phyloP scores from a whole-genome alignment of 1,140 invertebrate species.

The Polyergus mexicanus region DNA sequence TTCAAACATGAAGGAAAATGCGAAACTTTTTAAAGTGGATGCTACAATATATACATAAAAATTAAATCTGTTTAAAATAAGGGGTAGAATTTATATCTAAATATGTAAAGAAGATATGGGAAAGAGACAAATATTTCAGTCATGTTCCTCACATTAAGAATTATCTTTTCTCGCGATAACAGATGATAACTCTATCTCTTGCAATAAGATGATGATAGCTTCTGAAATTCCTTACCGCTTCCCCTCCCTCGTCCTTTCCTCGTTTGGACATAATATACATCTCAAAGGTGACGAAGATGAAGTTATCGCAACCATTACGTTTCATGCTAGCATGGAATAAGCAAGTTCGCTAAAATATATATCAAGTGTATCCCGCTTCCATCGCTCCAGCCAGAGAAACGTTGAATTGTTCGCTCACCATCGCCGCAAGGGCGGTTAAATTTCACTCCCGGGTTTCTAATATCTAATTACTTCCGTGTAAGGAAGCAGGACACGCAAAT shows the following conservation, averaged over 20 bases:
- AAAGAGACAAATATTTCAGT: too few relatives aligned
- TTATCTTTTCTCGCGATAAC: background rate
- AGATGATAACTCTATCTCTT: background rate
- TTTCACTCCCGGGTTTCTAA: conserved; percentile 45
- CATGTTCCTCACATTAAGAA: background rate
- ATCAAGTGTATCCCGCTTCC: background rate
- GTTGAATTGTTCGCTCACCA: conserved; percentile 3
- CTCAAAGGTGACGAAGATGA: background rate
- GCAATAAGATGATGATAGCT: background rate
- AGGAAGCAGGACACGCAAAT: background rate
- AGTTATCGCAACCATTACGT: background rate
- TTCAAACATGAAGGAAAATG: background rate
- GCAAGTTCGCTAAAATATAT: background rate
- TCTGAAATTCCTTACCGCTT: background rate
- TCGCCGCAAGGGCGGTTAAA: background rate
- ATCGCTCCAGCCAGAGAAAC: background rate
- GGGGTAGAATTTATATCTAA: too few relatives aligned
- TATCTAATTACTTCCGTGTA: conserved; percentile 43
- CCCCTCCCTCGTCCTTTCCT: too few relatives aligned
- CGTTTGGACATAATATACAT: too few relatives aligned
- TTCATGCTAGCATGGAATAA: background rate
- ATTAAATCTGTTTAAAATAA: background rate
- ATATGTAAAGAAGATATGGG: too few relatives aligned
- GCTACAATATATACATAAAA: too few relatives aligned
- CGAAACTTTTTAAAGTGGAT: background rate